Conservation (phyloP, 2,888 invertebrate species). For the Calliopum simillimum region DNA sequence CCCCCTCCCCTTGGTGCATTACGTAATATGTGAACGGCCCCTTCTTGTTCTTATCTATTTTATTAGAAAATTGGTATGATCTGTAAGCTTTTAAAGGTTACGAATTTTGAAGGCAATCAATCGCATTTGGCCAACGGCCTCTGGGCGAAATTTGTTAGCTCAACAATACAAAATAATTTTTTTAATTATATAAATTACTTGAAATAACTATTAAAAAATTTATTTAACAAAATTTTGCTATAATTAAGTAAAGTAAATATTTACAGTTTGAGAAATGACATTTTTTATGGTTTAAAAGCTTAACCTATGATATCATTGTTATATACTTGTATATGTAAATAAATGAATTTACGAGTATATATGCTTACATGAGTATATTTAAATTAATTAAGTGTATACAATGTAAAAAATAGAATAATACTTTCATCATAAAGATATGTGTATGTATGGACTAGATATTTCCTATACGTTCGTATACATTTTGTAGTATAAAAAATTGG, state of each 20-base stretch:
- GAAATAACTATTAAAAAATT: not conserved
- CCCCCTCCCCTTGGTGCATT: too few species aligned
- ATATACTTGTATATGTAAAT: not conserved
- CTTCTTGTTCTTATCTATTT: too few species aligned
- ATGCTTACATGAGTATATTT: not conserved
- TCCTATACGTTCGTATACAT: not conserved
- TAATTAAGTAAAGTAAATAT: not conserved
- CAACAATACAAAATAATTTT: too few species aligned
- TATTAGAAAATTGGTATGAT: too few species aligned
- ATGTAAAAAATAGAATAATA: slow-evolving; percentile 18
- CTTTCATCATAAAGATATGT: not conserved
- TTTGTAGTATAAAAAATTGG: too few species aligned
- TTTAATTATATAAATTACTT: too few species aligned
- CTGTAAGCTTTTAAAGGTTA: too few species aligned
- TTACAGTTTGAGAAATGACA: not conserved
- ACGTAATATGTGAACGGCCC: too few species aligned
- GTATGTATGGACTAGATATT: not conserved
- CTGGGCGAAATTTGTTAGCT: too few species aligned
- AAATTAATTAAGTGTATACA: slow-evolving; percentile 8
- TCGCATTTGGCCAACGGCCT: too few species aligned
- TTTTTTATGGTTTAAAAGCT: not conserved
- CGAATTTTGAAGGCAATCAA: too few species aligned
- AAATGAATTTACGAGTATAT: not conserved
- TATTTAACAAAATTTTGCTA: not conserved
- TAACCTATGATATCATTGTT: not conserved